These are phyloP conservation scores for Pangasius krempfi DNA, from an alignment of 2,797 vertebrate species.

Conservation along the genomic window DNA sequence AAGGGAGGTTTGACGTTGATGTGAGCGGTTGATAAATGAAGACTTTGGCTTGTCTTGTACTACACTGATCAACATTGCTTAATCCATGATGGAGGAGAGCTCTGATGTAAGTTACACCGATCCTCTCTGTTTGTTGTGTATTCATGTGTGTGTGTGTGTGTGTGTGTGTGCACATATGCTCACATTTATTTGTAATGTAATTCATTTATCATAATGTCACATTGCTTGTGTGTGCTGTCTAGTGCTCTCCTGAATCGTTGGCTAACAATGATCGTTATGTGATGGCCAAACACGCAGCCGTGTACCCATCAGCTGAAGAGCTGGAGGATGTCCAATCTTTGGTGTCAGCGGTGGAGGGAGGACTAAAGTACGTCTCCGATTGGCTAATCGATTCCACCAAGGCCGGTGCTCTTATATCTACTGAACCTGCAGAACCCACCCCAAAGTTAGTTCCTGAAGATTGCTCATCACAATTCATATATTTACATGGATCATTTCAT, in stretches of 20 bases:
- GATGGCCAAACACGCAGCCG: constrained; percentile 90
- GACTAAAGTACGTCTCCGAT: constrained; percentile 91
- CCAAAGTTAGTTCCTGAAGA: constrained; percentile 30
- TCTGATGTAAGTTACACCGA: constrained; percentile 26
- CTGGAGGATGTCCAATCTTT: constrained; percentile 90
- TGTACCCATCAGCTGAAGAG: constrained; percentile 89
- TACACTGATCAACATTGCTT: constrained; percentile 22
- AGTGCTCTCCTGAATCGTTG: constrained; percentile 82
- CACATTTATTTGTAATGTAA: not conserved
- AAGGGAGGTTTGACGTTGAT: constrained; percentile 10
- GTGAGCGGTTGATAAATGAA: constrained; percentile 34
- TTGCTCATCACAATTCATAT: not conserved
- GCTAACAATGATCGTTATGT: constrained; percentile 91
- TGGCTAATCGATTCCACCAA: constrained; percentile 67
- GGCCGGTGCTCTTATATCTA: not conserved
- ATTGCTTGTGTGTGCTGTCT: not conserved
- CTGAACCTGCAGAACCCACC: constrained; percentile 23
- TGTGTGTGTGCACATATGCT: not conserved
- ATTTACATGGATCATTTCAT: not conserved
- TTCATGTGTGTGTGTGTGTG: not conserved
- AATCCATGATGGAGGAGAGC: constrained; percentile 37
- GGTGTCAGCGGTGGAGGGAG: constrained; percentile 90
- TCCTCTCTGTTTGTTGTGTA: not conserved
- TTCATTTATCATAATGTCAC: not conserved
- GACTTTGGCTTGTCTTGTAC: constrained; percentile 19